Base-by-base conservation (phyloP, 2,113 vertebrate genomes). In the Cygnus atratus region DNA sequence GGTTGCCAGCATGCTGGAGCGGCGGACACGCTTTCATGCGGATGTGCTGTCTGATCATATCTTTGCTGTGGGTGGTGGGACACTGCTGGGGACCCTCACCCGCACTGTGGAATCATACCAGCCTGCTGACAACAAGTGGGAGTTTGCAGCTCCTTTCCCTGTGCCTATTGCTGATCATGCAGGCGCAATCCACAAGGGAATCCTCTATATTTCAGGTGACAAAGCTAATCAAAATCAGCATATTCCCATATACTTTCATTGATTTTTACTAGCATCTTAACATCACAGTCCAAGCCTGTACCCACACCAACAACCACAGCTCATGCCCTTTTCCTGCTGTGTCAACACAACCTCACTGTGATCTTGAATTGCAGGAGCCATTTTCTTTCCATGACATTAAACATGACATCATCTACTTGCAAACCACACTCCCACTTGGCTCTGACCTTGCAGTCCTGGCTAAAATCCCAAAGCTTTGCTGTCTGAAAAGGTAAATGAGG, bases 161-260 rank as follows among this genome's bases (percentile, higher is more conserved):
- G 4, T 8, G 7, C 91, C 97, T 2, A 48, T 97, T 59, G 97
- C 97, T 18, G 97, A 98, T 43, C 97, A 97, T 0, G 79, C 95
- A 5, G 96, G 97, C 35, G 74, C 97, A 5, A 94, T 92, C 22
- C 96, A 97, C 61, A 75, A 71, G 67, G 97, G 96, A 73, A 97
- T 97, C 65, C 89, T 98, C 76, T 97, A 97, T 20, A 85, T 97
- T 39, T 93, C 97, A 95, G 96, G 96, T 97, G 70, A 94, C 2
- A 17, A 7, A 65, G 37, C 31, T 11, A 16, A 37, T 29, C 48
- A 54, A 54, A 58, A 68, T n/a, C n/a, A 70, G 43, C 15, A 1
- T 12, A 10, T 65, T 86, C 35, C 67, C 58, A 41, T 17, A 24
- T 2, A 18, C 43, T 17, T 84, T 25, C 4, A 5, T 3, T 37